A percentile compares a stretch with the other conserved stretches of the same genome.
Conservation (phyloP, 2,797 vertebrate species). For the Manis javanica region DNA sequence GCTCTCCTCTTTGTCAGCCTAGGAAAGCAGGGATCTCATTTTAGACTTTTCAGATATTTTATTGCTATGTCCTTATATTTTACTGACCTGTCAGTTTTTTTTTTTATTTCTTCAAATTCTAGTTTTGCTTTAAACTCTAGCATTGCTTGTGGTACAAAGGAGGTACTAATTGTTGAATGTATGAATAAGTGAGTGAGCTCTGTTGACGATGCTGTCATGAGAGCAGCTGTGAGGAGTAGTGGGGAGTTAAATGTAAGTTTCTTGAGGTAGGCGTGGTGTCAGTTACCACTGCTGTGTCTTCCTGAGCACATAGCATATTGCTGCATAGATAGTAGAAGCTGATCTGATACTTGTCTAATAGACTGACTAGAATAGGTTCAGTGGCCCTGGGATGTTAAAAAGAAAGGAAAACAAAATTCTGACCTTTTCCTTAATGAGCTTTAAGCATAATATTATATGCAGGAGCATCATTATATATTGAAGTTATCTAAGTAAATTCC, state of each 20-base stretch:
- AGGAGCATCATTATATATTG: not conserved
- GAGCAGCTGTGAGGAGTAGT: not conserved
- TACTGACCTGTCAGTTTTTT: not conserved
- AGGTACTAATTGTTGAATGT: not conserved
- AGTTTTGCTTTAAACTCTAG: not conserved
- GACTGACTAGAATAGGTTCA: not conserved
- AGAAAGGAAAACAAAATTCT: constrained; percentile 19
- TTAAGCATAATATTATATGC: not conserved
- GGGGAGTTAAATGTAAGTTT: not conserved
- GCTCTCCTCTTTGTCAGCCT: not conserved
- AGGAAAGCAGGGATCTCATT: not conserved
- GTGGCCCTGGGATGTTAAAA: not conserved
- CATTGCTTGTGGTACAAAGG: not conserved
- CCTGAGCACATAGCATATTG: not conserved
- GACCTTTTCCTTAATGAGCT: not conserved
- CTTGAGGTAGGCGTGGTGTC: not conserved
- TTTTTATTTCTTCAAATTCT: not conserved
- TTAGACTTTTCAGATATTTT: not conserved
- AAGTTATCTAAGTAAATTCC: not conserved
- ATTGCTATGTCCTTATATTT: not conserved
- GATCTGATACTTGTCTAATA: not conserved
- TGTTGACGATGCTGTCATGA: not conserved
- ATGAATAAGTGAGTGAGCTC: not conserved
- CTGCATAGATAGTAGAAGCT: not conserved
- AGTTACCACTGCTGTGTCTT: not conserved